Evolutionary conservation across 1,140 invertebrate genomes (phyloP).

Genomic region (Pseudachorutes palmiensis): DNA sequence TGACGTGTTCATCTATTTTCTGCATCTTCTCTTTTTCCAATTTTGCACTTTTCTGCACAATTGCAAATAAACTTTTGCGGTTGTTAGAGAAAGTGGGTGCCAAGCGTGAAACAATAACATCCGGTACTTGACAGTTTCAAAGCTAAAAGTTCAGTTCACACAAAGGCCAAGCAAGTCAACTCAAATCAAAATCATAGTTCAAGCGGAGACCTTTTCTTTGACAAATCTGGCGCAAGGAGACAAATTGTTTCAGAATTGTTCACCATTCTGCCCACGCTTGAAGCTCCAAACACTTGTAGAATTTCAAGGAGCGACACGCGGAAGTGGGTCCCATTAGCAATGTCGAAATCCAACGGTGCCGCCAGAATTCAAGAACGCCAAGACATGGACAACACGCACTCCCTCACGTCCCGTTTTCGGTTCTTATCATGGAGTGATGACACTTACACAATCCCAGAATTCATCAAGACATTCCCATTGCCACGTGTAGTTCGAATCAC

Average conservation of each 20-base stretch:
- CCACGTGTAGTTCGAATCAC: conserved; percentile 37
- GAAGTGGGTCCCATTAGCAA: not conserved
- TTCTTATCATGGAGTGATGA: conserved; percentile 37
- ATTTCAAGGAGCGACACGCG: not conserved
- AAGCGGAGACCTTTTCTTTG: not conserved
- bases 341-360: not conserved
- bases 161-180: not conserved
- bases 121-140: too few species aligned
- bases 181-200: not conserved
- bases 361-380: not conserved
- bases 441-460: conserved; percentile 33
- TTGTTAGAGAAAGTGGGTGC: too few species aligned
- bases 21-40: not conserved
- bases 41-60: not conserved
- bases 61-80: too few species aligned
- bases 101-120: too few species aligned
- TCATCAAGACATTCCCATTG: conserved; percentile 37
- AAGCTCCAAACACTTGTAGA: not conserved
- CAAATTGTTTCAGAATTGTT: not conserved
- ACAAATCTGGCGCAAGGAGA: not conserved
- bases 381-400: not conserved
- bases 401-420: conserved; percentile 16
- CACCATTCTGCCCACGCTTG: not conserved
- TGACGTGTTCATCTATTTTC: not conserved
- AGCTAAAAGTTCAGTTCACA: too few species aligned